Evolutionary conservation across 2,113 vertebrate genomes (phyloP).

Genomic region (Gobiocypris rarus): DNA sequence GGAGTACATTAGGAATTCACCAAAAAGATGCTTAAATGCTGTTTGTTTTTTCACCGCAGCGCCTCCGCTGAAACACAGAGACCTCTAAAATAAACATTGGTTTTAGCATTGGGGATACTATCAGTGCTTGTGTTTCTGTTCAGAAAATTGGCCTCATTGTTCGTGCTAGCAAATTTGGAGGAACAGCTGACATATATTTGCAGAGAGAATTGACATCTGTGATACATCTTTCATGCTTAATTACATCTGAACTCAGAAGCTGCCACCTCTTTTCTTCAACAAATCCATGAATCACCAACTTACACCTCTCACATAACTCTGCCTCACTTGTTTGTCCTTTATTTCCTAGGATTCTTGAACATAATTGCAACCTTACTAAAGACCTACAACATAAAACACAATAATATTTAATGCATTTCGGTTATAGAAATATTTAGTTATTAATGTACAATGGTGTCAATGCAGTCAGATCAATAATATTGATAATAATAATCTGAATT

Average conservation of each 20-base stretch:
- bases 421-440: too few relatives aligned
- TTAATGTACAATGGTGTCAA: too few relatives aligned
- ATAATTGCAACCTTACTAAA: too few relatives aligned
- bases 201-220: slow-evolving; percentile 16
- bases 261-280: slow-evolving; percentile 16
- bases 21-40: slow-evolving; percentile 54
- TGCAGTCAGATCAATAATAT: too few relatives aligned
- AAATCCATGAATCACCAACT: not conserved
- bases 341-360: not conserved
- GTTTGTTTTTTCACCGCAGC: slow-evolving; percentile 57
- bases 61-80: slow-evolving; percentile 57
- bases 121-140: slow-evolving; percentile 18
- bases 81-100: slow-evolving; percentile 45
- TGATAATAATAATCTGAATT: too few relatives aligned
- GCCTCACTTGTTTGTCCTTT: not conserved
- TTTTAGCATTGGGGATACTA: slow-evolving; percentile 42
- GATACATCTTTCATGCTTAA: slow-evolving; percentile 41
- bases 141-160: not conserved
- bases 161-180: not conserved
- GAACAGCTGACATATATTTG: slow-evolving; percentile 7
- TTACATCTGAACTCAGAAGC: slow-evolving; percentile 8
- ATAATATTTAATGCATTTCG: too few relatives aligned
- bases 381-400: too few relatives aligned
- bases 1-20: slow-evolving; percentile 60
- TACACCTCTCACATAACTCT: not conserved